Conservation (phyloP, 2,888 invertebrate genomes). For the Cantharis nigra region DNA sequence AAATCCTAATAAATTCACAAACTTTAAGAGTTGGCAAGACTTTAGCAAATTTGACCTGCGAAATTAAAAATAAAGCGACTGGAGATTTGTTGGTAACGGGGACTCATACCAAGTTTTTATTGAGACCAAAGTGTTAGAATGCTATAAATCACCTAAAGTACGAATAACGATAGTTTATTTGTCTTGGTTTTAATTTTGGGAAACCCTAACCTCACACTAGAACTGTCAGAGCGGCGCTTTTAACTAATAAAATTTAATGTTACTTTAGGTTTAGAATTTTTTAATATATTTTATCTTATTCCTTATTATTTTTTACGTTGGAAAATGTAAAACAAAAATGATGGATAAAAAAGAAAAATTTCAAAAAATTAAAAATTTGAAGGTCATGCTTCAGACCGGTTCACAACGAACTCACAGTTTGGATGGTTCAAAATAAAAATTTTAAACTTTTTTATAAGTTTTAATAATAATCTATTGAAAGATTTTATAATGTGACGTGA, state of each 20-base stretch:
- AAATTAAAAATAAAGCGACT: constrained; percentile 74
- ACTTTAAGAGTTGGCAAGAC: constrained; percentile 77
- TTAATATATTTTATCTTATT: background rate
- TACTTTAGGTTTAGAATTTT: background rate
- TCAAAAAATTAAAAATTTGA: background rate
- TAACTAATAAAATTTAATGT: background rate
- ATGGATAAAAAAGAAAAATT: no score
- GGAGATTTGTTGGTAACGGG: constrained; percentile 79
- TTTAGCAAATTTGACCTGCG: constrained; percentile 82
- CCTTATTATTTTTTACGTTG: background rate
- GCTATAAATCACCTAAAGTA: no score
- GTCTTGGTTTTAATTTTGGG: background rate
- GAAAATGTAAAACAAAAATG: background rate
- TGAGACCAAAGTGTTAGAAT: constrained; percentile 5
- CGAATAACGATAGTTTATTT: background rate
- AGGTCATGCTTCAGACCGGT: background rate
- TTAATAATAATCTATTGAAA: background rate
- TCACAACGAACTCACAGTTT: background rate
- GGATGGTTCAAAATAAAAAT: background rate
- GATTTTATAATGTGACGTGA: background rate
- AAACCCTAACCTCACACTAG: background rate
- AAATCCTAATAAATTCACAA: constrained; percentile 76
- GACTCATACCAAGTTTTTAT: constrained; percentile 77
- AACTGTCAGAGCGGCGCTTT: background rate
- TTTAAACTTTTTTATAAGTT: background rate